Percentiles rank a stretch among this genome's conserved stretches.
phyloP scores from a whole-genome alignment of 92 coral and sea anemone species.

The Bergia puertoricense region DNA sequence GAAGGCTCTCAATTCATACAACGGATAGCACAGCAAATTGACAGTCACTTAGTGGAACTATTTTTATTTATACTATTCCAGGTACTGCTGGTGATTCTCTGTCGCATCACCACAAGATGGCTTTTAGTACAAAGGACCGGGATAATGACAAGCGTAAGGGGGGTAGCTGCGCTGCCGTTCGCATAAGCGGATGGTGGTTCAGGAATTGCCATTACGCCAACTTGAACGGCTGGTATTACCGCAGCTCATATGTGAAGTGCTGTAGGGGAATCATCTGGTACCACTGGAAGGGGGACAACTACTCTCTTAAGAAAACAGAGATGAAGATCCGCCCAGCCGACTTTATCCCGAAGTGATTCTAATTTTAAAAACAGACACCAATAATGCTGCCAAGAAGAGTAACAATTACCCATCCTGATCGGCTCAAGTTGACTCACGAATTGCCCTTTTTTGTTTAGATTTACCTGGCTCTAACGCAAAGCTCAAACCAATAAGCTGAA shows the following conservation, averaged over 20 bases:
- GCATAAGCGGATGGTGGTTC: background rate
- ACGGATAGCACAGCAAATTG: no score
- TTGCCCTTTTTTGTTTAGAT: no score
- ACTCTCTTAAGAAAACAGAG: background rate
- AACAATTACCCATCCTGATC: no score
- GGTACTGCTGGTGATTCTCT: background rate
- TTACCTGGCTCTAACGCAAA: no score
- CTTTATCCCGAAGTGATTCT: background rate
- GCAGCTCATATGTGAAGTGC: no score
- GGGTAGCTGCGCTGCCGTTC: background rate
- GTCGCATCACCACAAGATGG: background rate
- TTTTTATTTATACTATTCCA: background rate
- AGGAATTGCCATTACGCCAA: background rate
- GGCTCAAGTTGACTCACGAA: no score
- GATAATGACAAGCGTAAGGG: background rate
- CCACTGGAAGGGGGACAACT: background rate
- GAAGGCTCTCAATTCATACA: no score
- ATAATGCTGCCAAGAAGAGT: no score
- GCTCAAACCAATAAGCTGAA: no score
- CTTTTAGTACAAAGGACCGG: background rate
- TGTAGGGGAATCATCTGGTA: background rate
- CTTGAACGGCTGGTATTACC: background rate
- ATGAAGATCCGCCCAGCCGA: slow-evolving; percentile 7
- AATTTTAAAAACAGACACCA: no score
- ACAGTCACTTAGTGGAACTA: background rate